Percentiles rank a stretch among this genome's conserved stretches.
phyloP scores from a whole-genome alignment of 2,888 invertebrate species.

The Helleia helle region DNA sequence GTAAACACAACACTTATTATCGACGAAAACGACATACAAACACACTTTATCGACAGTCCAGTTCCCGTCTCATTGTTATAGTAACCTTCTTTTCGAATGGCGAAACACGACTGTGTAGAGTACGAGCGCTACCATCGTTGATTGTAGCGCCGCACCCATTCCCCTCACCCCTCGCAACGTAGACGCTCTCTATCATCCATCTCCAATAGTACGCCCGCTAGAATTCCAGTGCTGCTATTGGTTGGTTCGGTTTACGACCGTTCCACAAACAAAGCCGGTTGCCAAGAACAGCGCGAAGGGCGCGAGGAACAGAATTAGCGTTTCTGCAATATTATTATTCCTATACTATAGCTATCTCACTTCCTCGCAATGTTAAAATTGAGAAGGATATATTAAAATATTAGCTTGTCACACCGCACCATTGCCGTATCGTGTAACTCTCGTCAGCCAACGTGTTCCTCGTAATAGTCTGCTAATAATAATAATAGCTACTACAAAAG shows the following conservation, averaged over 20 bases:
- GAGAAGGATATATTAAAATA: constrained; percentile 31
- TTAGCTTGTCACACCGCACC: constrained; percentile 17
- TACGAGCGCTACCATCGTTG: constrained; percentile 42
- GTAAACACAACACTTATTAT: constrained; percentile 73
- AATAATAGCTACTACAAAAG: constrained; percentile 8
- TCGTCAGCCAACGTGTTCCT: constrained; percentile 9
- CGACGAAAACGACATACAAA: constrained; percentile 74
- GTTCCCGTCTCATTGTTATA: constrained; percentile 64
- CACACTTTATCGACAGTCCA: constrained; percentile 72
- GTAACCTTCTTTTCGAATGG: constrained; percentile 68
- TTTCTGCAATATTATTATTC: constrained; percentile 46
- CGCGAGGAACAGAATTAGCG: constrained; percentile 61
- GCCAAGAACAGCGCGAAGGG: constrained; percentile 60
- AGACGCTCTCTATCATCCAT: constrained; percentile 44
- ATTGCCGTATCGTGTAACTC: constrained; percentile 9
- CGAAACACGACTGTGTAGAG: constrained; percentile 57
- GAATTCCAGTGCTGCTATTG: constrained; percentile 39
- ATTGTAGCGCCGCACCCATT: constrained; percentile 44
- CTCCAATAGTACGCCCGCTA: constrained; percentile 63
- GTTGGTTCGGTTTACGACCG: constrained; percentile 49
- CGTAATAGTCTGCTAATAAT: constrained; percentile 5
- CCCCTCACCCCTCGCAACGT: constrained; percentile 41
- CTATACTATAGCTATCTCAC: constrained; percentile 35
- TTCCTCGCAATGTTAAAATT: constrained; percentile 21
- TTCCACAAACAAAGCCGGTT: constrained; percentile 70